Base-by-base conservation (phyloP, 2,888 invertebrate genomes). In the Helicoverpa assulta region DNA sequence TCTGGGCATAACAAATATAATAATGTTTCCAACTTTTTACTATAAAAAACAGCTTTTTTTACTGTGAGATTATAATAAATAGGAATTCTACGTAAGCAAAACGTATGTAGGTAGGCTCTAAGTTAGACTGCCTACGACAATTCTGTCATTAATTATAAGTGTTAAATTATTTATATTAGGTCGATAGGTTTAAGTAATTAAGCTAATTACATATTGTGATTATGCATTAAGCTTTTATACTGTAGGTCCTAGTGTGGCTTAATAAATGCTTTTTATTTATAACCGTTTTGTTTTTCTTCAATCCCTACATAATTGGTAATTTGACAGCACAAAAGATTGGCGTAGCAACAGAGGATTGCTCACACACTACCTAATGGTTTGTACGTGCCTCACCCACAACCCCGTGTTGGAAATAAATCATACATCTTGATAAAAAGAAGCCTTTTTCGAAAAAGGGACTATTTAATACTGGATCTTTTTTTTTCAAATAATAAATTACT, bases 81-180 rank as follows among this genome's bases (percentile, higher is more conserved):
- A 80, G 67, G 53, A 50, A 67, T 50, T 59, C n/a, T 60, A 53
- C 21, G 3, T 78, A 78, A 52, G 12, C 55, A 18, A 53, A 56
- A 47, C 0, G 8, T 57, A 61, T 8, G 10, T 60, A 74, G 21
- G 47, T 40, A 58, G 54, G 43, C 51, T 53, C 12, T 60, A 67
- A 55, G 7, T 51, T 67, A 54, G 18, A 43, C 16, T 40, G 33
- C 47, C 50, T 79, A 66, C 26, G 40, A 8, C 68, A 68, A 70
- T 47, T 69, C 67, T 60, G 82, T 82, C 81, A 81, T 73, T 83
- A 76, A 56, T 76, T 63, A 47, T 88, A 89, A 89, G 88, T 86
- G 85, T 89, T 89, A 88, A 89, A 85, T 89, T 89, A 89, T 89
- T 89, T 82, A 80, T 85, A 85, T 74, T 73, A 76, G 67, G 61